Percentiles rank a stretch among this genome's conserved stretches.
Evolutionary conservation across 2,797 vertebrate genomes (phyloP).

Genomic region (Saxicola maurus): DNA sequence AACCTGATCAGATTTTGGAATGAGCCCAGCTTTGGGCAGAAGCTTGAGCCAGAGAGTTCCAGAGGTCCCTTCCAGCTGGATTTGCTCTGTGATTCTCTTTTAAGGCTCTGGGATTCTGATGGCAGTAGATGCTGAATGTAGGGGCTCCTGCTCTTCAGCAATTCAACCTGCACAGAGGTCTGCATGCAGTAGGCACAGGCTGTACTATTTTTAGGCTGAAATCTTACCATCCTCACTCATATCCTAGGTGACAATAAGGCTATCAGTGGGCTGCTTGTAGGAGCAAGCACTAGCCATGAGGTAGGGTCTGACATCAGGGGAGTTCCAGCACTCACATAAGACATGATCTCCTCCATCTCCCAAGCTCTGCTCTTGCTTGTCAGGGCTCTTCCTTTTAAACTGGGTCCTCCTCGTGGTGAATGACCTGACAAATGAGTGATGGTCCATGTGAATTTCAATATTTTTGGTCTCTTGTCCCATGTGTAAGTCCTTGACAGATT

Average conservation of each 20-base stretch:
- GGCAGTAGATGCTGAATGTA: not conserved
- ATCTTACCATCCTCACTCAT: not conserved
- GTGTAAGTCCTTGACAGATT: not conserved
- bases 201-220: not conserved
- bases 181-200: not conserved
- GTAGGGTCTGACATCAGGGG: not conserved
- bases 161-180: fast-evolving
- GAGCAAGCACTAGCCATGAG: not conserved
- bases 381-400: not conserved
- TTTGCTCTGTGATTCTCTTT: not conserved
- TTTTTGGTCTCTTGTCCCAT: not conserved
- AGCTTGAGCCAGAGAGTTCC: not conserved
- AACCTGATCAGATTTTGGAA: not conserved
- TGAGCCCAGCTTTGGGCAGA: not conserved
- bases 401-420: not conserved
- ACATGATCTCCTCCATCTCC: not conserved
- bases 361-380: not conserved
- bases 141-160: not conserved
- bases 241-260: not conserved
- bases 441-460: not conserved
- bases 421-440: not conserved
- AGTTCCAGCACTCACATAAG: not conserved
- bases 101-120: not conserved
- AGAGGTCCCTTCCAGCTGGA: not conserved
- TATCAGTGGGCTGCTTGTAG: not conserved